Evolutionary conservation across 2,888 invertebrate genomes (phyloP).

Genomic region (Paralinhomoeus sp.): DNA sequence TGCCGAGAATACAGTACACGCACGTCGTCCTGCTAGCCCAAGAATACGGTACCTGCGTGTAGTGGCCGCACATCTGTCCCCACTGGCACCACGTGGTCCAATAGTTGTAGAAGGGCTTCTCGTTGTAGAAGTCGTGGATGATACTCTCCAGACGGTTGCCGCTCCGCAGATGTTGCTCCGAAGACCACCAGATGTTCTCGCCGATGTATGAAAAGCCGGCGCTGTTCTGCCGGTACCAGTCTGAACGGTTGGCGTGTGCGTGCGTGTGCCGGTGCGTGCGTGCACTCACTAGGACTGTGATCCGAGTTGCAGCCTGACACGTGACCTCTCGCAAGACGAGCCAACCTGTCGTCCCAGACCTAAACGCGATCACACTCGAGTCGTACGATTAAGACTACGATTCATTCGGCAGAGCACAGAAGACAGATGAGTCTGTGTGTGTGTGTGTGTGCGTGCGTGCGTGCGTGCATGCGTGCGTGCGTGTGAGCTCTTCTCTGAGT

Average conservation of each 20-base stretch:
- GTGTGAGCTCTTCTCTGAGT: too few relatives aligned
- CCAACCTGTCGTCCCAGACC: slow-evolving; percentile 7
- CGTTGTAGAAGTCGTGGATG: slow-evolving; percentile 7
- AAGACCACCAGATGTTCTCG: slow-evolving; percentile 8
- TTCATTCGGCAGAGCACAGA: too few relatives aligned
- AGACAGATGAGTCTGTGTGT: too few relatives aligned
- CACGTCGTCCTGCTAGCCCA: too few relatives aligned
- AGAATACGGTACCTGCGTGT: slow-evolving; percentile 1
- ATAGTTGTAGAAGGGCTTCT: slow-evolving; percentile 5
- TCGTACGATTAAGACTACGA: too few relatives aligned
- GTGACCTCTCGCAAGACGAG: slow-evolving; percentile 1
- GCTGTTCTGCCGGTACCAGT: too few relatives aligned
- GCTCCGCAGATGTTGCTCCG: slow-evolving; percentile 2
- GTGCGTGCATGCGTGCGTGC: too few relatives aligned
- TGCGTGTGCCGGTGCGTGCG: too few relatives aligned
- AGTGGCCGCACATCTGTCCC: slow-evolving; percentile 7
- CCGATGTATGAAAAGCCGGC: slow-evolving; percentile 1
- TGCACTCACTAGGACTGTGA: slow-evolving; percentile 4
- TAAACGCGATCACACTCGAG: not conserved
- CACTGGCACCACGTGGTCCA: slow-evolving; percentile 1
- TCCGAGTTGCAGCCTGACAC: slow-evolving; percentile 3
- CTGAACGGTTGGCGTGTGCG: too few relatives aligned
- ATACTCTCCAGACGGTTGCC: not conserved
- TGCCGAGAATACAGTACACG: too few relatives aligned
- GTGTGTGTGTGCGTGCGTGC: too few relatives aligned